Evolutionary conservation across 2,888 invertebrate genomes (phyloP).

Genomic region (Branchipolynoe longqiensis): DNA sequence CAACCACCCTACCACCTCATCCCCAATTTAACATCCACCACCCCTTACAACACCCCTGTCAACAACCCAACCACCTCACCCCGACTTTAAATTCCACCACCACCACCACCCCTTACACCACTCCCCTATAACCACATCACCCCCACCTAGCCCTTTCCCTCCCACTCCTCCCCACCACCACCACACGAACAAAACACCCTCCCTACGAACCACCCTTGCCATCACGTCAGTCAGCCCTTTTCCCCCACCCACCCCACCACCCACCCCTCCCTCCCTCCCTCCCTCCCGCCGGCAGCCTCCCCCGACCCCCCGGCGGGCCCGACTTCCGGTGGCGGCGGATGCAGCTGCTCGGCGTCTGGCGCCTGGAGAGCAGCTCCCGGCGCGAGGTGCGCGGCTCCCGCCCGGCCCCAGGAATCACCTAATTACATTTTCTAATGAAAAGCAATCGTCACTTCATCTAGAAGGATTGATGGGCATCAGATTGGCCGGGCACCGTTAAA

Average conservation of each 20-base stretch:
- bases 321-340: slow-evolving; percentile 4
- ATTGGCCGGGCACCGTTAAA: background rate
- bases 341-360: slow-evolving; percentile 25
- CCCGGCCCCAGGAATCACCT: slow-evolving; percentile 22
- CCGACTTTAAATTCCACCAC: background rate
- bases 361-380: background rate
- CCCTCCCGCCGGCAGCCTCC: background rate
- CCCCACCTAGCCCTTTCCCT: no score
- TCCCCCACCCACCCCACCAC: background rate
- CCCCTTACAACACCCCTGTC: no score
- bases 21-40: no score
- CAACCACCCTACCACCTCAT: no score
- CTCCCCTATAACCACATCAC: background rate
- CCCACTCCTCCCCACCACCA: no score
- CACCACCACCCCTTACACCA: background rate
- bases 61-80: no score
- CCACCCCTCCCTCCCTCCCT: background rate
- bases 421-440: slow-evolving; percentile 49
- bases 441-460: slow-evolving; percentile 50
- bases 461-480: slow-evolving; percentile 34
- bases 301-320: slow-evolving; percentile 21
- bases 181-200: background rate
- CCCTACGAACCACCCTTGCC: background rate
- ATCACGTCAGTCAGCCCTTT: background rate
- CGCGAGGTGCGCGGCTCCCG: background rate